Percentiles rank a stretch among this genome's conserved stretches.
These are phyloP conservation scores for Rhopalosiphum padi DNA, from an alignment of 1,140 invertebrate genomes.

Conservation along the genomic window DNA sequence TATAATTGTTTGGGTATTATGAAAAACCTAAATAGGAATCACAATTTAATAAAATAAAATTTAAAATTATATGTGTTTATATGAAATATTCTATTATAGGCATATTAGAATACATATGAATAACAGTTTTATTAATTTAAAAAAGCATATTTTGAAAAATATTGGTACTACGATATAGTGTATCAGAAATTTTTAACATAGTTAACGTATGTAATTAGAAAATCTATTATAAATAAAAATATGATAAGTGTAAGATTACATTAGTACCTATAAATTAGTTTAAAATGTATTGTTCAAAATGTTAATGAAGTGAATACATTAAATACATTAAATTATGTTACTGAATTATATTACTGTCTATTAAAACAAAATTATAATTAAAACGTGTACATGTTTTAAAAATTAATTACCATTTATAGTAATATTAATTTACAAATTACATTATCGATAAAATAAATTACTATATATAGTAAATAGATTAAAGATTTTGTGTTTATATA, in stretches of 20 bases:
- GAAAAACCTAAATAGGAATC: neutral
- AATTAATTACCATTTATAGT: neutral
- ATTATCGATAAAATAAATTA: neutral
- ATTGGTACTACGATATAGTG: neutral
- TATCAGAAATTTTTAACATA: neutral
- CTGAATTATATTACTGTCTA: neutral
- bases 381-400: neutral
- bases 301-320: neutral
- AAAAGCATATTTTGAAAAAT: neutral
- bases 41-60: too few relatives aligned
- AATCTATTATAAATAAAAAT: neutral
- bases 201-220: neutral
- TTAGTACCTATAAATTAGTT: neutral
- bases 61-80: too few relatives aligned
- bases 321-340: neutral
- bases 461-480: neutral
- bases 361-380: neutral
- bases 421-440: neutral
- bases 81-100: too few relatives aligned
- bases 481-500: neutral
- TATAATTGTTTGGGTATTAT: neutral
- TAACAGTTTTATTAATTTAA: neutral
- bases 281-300: neutral
- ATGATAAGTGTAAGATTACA: neutral
- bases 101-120: neutral